A percentile compares a stretch with the other conserved stretches of the same genome.
Evolutionary conservation across 2,888 invertebrate species (phyloP).

Genomic region (Cataglyphis albicans): DNA sequence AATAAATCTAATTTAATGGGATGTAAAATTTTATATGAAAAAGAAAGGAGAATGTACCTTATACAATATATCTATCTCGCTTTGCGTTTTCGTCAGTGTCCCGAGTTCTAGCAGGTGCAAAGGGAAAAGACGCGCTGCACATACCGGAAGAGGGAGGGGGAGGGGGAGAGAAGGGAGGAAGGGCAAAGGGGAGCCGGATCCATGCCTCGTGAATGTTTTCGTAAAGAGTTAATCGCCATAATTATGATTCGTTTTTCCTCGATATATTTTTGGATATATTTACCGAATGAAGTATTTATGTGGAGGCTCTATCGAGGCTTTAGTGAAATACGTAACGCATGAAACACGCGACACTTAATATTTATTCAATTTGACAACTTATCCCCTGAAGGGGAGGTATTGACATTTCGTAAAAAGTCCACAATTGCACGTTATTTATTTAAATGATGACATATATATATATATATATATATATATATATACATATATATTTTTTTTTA

Average conservation of each 20-base stretch:
- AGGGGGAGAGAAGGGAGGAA: not conserved
- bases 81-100: not conserved
- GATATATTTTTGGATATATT: not conserved
- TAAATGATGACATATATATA: too few species aligned
- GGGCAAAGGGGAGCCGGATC: not conserved
- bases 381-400: not conserved
- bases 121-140: not conserved
- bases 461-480: too few species aligned
- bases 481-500: too few species aligned
- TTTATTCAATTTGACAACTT: not conserved
- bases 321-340: not conserved
- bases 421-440: not conserved
- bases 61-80: not conserved
- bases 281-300: not conserved
- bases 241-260: not conserved
- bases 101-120: not conserved
- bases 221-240: conserved; percentile 14
- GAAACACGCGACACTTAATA: not conserved
- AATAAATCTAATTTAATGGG: not conserved
- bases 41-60: not conserved
- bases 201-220: conserved; percentile 40
- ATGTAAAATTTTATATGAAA: not conserved
- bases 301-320: not conserved
- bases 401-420: not conserved
- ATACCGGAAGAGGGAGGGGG: not conserved